Evolutionary conservation across 2,797 vertebrate genomes (phyloP).

Genomic region (Onychomys arenicola): DNA sequence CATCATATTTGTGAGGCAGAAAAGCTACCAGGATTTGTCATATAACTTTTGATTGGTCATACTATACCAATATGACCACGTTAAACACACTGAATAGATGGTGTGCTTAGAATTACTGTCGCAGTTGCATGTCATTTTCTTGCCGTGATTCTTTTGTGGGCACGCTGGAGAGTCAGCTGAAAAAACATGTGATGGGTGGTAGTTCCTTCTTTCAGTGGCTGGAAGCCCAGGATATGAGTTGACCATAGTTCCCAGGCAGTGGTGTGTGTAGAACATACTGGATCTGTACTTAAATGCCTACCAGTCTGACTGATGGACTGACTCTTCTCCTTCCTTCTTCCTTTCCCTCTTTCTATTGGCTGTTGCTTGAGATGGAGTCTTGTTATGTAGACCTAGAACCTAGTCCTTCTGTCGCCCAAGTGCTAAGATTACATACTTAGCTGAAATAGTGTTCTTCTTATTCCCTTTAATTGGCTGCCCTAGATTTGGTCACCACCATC

Average conservation of each 20-base stretch:
- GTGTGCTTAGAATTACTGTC: background rate
- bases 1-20: background rate
- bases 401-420: background rate
- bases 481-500: constrained; percentile 25
- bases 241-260: background rate
- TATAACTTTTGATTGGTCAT: background rate
- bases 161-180: background rate
- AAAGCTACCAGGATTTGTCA: background rate
- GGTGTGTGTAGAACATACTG: background rate
- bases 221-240: background rate
- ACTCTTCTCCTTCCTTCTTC: too few relatives aligned
- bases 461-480: constrained; percentile 40
- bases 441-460: background rate
- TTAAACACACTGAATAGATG: background rate
- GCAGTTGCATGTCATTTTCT: background rate
- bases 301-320: background rate
- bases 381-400: background rate
- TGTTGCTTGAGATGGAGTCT: background rate
- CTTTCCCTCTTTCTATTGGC: background rate
- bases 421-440: background rate
- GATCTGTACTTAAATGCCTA: background rate
- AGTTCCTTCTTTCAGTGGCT: background rate
- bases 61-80: background rate
- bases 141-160: background rate
- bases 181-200: background rate